Conservation (phyloP, 2,797 vertebrate species). For the Bradypodion pumilum region DNA sequence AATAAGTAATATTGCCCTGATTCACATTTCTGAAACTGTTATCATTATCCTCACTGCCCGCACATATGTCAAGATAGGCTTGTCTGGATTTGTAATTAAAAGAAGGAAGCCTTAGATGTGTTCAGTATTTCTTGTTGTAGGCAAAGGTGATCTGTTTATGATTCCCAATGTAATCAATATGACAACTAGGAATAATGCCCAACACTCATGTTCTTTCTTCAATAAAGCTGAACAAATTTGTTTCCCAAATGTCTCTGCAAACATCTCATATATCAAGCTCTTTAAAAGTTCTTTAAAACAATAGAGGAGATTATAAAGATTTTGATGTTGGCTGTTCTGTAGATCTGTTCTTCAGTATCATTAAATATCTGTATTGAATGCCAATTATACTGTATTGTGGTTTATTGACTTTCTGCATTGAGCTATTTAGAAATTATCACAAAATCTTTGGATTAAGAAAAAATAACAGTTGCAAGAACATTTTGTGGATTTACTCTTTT, state of each 20-base stretch:
- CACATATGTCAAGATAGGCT: neutral
- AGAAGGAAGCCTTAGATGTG: neutral
- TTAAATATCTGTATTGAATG: neutral
- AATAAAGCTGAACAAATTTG: neutral
- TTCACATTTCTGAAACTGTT: neutral
- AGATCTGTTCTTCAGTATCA: neutral
- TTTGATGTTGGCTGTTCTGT: neutral
- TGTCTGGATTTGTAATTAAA: neutral
- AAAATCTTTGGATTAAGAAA: conserved; percentile 17
- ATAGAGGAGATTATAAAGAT: neutral
- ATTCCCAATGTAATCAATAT: neutral
- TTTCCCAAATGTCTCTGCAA: neutral
- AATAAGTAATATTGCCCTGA: too few species aligned
- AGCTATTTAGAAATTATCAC: neutral
- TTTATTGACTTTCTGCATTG: neutral
- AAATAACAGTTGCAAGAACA: accelerated
- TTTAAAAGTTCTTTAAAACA: neutral
- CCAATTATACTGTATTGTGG: neutral
- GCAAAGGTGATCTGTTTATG: neutral
- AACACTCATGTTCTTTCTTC: neutral
- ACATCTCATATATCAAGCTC: neutral
- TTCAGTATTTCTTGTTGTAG: neutral
- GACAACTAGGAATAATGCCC: neutral
- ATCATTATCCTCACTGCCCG: neutral
- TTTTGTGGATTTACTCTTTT: neutral